These are phyloP conservation scores for Takifugu rubripes DNA, from an alignment of 2,797 vertebrate species.

Conservation along the genomic window DNA sequence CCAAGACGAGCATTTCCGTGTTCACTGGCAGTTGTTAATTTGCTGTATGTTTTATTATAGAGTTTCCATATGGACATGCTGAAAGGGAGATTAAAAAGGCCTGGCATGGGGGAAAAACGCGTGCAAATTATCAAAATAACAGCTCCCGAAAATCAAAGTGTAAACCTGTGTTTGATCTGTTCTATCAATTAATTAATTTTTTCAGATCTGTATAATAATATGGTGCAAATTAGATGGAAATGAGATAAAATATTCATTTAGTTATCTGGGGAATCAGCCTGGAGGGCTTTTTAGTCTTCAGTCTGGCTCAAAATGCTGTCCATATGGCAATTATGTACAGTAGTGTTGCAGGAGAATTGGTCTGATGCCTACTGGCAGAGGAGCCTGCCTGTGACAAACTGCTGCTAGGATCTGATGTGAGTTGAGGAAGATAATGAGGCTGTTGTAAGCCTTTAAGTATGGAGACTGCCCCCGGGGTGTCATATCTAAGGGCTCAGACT, in stretches of 20 bases:
- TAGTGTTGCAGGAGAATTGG: constrained; percentile 77
- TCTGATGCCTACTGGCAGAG: constrained; percentile 78
- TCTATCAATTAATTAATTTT: constrained; percentile 80
- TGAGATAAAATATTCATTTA: constrained; percentile 84
- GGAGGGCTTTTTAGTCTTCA: constrained; percentile 75
- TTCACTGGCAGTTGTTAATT: constrained; percentile 71
- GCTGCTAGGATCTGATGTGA: constrained; percentile 77
- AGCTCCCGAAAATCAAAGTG: constrained; percentile 73
- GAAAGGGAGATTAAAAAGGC: constrained; percentile 58
- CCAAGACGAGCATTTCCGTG: constrained; percentile 68
- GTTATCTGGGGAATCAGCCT: constrained; percentile 80
- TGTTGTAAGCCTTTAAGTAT: constrained; percentile 80
- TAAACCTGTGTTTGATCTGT: constrained; percentile 81
- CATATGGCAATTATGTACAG: constrained; percentile 82
- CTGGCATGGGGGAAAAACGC: constrained; percentile 29
- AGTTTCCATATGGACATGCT: constrained; percentile 56
- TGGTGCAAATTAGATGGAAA: constrained; percentile 83
- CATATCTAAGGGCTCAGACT: constrained; percentile 62
- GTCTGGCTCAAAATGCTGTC: constrained; percentile 79
- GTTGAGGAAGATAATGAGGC: constrained; percentile 78
- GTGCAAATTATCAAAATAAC: constrained; percentile 72
- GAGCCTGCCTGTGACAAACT: constrained; percentile 76
- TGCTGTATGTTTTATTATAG: constrained; percentile 62
- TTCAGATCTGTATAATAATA: constrained; percentile 80
- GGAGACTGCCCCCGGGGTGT: constrained; percentile 71